Conservation (phyloP, 2,797 vertebrate species). For the Cichlasoma orientale region DNA sequence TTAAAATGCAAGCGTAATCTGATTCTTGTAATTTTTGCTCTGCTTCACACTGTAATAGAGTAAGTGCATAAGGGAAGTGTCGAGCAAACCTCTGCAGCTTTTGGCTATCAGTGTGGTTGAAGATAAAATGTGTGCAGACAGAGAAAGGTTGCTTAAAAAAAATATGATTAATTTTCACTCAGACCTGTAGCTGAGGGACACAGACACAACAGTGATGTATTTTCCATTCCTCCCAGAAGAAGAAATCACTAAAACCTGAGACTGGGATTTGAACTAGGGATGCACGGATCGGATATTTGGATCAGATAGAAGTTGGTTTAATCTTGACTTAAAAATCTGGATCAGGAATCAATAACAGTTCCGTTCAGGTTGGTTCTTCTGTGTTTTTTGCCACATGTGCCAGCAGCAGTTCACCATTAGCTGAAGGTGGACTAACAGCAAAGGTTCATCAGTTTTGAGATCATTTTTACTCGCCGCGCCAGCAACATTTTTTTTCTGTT, state of each 20-base stretch:
- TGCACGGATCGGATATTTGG: background rate
- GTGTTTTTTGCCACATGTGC: background rate
- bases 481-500: background rate
- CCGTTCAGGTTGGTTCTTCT: background rate
- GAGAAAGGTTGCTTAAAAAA: background rate
- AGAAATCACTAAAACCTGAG: background rate
- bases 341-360: background rate
- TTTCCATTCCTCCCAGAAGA: background rate
- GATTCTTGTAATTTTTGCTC: background rate
- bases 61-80: background rate
- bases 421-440: background rate
- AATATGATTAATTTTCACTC: background rate
- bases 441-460: background rate
- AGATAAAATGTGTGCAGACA: conserved; percentile 9
- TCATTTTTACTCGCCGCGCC: background rate
- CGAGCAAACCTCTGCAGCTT: background rate
- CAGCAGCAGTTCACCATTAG: background rate
- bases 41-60: background rate
- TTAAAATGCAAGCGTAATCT: background rate
- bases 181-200: background rate
- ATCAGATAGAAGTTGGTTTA: background rate
- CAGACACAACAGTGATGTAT: background rate
- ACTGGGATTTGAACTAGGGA: background rate
- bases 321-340: background rate
- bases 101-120: background rate